Evolutionary conservation across 2,113 vertebrate species (phyloP), one percentile per base, ranked within the genome.

Genomic region (Oreochromis niloticus): DNA sequence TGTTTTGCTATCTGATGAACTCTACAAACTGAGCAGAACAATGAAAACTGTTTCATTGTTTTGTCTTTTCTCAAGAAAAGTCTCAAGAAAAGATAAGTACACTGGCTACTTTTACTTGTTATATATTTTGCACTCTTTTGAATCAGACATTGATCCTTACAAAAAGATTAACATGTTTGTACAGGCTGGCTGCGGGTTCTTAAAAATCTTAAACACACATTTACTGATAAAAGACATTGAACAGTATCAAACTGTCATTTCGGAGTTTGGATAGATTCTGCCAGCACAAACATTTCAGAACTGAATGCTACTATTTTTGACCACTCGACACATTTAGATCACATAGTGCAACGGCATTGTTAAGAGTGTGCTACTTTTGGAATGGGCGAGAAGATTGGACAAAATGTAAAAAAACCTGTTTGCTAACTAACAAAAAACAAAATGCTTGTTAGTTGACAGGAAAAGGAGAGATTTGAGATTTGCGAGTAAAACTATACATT

Each of bases 341-440:
- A 78, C 43, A 32, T 4, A 50, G 24, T 48, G 24, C 2, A 19
- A 75, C 6, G 0, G 16, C 71, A 19, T 16, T 32, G 43, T 75
- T 75, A 27, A 73, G 22, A 27, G 12, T 6, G 22, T 16, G 5
- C 68, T 48, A 30, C 11, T 48, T 75, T 75, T 48, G 41, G 68
- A 30, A 0, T 0, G 0, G 41, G 41, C 13, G 9, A 75, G 2
- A 48, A 1, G 68, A 30, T 19, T 75, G 68, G 14, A 48, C 24
- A 7, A 48, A 75, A 48, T 48, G 41, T 16, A 0, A 4, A 1
- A 68, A 39, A 6, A 13, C 22, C 66, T 73, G 22, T 48, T 46
- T 0, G 5, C 3, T n/a, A 16, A 48, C 68, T 48, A 32, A n/a
- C 9, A 50, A 78, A 78, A 48, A 50, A 78, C 14, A 50, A 78